Evolutionary conservation across 2,113 vertebrate genomes (phyloP), one percentile per base, ranked within the genome.

Genomic region (Protobothrops flavoviridis): DNA sequence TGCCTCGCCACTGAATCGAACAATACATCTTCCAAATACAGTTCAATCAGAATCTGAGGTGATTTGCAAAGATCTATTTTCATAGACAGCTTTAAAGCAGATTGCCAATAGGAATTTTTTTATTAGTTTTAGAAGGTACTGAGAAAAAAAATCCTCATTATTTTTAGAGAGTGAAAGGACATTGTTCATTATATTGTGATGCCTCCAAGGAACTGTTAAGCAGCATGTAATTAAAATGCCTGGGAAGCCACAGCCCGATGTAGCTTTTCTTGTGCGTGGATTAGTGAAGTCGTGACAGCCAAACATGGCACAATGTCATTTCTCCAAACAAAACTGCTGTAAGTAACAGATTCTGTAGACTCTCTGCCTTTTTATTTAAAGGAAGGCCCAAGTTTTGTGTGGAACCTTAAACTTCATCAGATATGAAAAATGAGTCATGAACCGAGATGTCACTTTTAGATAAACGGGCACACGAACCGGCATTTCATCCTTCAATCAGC

Each of bases 221-320:
- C 93, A 85, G 93, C 8, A 94, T 45, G 91, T 61, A 94, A 91
- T 92, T 89, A 69, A 24, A 87, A 94, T 96, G 97, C 92, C 64
- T 59, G 91, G 23, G n/a, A 43, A 43, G 33, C 43, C 87, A 64
- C 93, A 94, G 89, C 95, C 74, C 95, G 45, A 85, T 94, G 91
- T 5, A 45, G 1, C 93, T 96, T 96, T 50, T 94, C 95, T 91
- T 91, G 43, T 89, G 94, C 52, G 96, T 85, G 95, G 53, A 87
- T 45, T 81, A 95, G 85, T 50, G 94, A 91, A 92, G 13, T 92
- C 96, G 91, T 13, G 94, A 96, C 94, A 96, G 4, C 0, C 61
- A 92, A 87, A 91, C 91, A 10, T 89, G 92, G 29, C 15, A 88
- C 12, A 90, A 93, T 96, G 93, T 96, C 74, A 20, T 4, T 39